A percentile compares a stretch with the other conserved stretches of the same genome.
Evolutionary conservation across 1,140 invertebrate species (phyloP).

Genomic region (Conopomorpha cramerella): DNA sequence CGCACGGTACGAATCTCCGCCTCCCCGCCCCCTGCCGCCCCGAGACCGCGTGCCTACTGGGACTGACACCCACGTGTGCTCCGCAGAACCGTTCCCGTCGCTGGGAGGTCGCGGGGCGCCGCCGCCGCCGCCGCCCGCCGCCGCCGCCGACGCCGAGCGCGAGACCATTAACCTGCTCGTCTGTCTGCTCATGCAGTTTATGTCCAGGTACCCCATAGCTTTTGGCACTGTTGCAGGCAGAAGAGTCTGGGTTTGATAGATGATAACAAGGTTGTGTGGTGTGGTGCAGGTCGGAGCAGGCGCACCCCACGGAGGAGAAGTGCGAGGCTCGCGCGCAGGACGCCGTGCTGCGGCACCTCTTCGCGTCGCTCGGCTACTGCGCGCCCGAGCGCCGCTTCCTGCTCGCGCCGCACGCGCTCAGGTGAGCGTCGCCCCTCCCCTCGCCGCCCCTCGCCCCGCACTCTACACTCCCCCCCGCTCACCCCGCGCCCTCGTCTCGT

Average conservation of each 20-base stretch:
- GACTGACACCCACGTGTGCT: no score
- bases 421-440: no score
- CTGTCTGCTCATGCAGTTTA: constrained; percentile 94
- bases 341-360: constrained; percentile 90
- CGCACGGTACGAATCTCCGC: constrained; percentile 23
- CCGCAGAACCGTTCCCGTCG: no score
- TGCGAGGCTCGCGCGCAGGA: constrained; percentile 76
- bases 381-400: constrained; percentile 88
- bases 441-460: no score
- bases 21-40: constrained; percentile 86
- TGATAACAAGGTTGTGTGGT: no score
- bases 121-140: constrained; percentile 76
- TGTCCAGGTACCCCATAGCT: constrained; percentile 69
- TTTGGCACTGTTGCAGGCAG: no score
- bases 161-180: constrained; percentile 96
- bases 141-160: constrained; percentile 91
- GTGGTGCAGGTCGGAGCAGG: constrained; percentile 61
- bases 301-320: constrained; percentile 87
- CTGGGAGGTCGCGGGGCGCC: no score
- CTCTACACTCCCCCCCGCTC: no score
- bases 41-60: constrained; percentile 90
- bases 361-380: constrained; percentile 92
- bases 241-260: no score
- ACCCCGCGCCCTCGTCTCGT: no score
- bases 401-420: constrained; percentile 83